Evolutionary conservation across 1,140 invertebrate species (phyloP).

Genomic region (Euborellia annulipes): DNA sequence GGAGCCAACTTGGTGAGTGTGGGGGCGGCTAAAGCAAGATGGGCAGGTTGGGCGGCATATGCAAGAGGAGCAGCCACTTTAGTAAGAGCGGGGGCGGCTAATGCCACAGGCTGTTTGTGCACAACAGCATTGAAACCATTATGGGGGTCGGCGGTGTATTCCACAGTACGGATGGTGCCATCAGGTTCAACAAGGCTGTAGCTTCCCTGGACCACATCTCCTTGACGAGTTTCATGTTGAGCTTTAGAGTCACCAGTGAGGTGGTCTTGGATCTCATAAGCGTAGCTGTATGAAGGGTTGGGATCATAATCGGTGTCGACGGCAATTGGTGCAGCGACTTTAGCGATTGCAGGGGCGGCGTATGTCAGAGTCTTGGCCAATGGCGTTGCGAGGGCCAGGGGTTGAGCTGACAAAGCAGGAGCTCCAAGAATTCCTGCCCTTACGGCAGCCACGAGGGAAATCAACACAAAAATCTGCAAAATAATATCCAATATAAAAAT

Average conservation of each 20-base stretch:
- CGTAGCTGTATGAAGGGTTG: constrained; percentile 34
- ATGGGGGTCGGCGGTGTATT: constrained; percentile 33
- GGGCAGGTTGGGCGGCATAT: constrained; percentile 18
- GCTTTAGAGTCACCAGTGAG: constrained; percentile 36
- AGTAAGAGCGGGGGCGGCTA: constrained; percentile 20
- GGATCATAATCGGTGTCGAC: constrained; percentile 15
- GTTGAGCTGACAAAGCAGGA: no score
- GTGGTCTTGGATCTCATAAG: constrained; percentile 35
- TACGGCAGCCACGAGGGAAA: no score
- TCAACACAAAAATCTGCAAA: no score
- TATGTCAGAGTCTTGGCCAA: not conserved
- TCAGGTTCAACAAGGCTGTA: constrained; percentile 39
- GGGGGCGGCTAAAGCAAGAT: constrained; percentile 14
- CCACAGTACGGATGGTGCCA: constrained; percentile 35
- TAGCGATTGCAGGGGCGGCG: constrained; percentile 9
- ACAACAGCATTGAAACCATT: constrained; percentile 41
- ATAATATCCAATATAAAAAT: no score
- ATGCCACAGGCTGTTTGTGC: constrained; percentile 34
- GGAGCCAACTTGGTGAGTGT: no score
- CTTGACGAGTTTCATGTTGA: constrained; percentile 34
- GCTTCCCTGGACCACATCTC: constrained; percentile 35
- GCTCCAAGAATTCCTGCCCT: no score
- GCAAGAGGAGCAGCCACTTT: no score
- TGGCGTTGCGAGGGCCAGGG: constrained; percentile 1
- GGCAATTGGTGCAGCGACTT: constrained; percentile 11